Conservation (phyloP, 2,113 vertebrate genomes). For the Anser brachyrhynchus region DNA sequence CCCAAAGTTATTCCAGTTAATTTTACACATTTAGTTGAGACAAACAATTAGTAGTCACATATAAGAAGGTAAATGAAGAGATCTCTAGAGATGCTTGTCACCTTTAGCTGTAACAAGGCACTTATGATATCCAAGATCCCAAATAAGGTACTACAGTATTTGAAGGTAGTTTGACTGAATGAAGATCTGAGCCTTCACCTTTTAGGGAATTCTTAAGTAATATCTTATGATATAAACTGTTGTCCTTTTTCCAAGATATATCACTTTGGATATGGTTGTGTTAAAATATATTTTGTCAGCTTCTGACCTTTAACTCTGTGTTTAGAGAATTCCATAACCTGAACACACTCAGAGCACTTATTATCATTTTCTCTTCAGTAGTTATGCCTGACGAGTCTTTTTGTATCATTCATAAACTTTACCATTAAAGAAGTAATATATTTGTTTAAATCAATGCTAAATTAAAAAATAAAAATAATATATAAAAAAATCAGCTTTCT, state of each 20-base stretch:
- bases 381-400: not conserved
- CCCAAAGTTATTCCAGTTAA: not conserved
- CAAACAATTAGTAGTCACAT: not conserved
- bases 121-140: not conserved
- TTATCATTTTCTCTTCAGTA: not conserved
- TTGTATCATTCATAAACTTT: not conserved
- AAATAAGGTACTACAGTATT: not conserved
- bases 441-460: not conserved
- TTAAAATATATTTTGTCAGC: not conserved
- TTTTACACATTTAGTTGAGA: not conserved
- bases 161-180: not conserved
- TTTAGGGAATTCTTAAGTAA: not conserved
- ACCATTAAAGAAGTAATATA: not conserved
- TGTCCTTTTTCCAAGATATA: not conserved
- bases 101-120: not conserved
- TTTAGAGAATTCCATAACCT: not conserved
- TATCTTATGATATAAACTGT: not conserved
- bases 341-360: not conserved
- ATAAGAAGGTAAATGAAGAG: not conserved
- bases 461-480: not conserved
- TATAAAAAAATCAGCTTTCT: not conserved
- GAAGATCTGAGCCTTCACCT: not conserved
- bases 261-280: fast-evolving
- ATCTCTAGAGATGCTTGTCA: not conserved
- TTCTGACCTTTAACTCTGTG: not conserved